Evolutionary conservation across 2,888 invertebrate species (phyloP).

Genomic region (Liopterus haemorrhoidalis): DNA sequence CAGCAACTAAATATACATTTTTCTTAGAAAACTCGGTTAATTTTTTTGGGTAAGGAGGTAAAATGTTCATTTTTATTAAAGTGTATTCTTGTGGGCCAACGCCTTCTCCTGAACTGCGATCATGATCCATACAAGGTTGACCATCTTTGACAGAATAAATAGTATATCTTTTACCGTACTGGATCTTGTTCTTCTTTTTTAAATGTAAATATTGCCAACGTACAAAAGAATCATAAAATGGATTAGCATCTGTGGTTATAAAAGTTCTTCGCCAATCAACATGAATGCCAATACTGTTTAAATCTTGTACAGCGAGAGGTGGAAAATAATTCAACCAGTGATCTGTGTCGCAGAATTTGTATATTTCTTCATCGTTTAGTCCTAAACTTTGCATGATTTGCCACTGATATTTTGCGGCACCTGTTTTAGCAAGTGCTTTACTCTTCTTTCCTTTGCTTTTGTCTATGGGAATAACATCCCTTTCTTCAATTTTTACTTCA

Average conservation of each 20-base stretch:
- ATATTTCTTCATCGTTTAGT: constrained; percentile 84
- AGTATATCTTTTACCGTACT: constrained; percentile 95
- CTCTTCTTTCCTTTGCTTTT: constrained; percentile 93
- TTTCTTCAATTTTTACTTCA: constrained; percentile 48
- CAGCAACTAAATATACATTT: constrained; percentile 83
- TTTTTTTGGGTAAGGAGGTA: constrained; percentile 65
- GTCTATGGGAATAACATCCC: constrained; percentile 65
- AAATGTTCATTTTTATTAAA: constrained; percentile 84
- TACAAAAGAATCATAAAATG: constrained; percentile 96
- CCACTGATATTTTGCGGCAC: constrained; percentile 91
- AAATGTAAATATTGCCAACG: constrained; percentile 92
- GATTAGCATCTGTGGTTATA: constrained; percentile 96
- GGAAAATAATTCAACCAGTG: constrained; percentile 99
- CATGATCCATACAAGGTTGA: constrained; percentile 99
- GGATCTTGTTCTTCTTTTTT: constrained; percentile 79
- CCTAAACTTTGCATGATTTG: constrained; percentile 96
- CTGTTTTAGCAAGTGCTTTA: constrained; percentile 90
- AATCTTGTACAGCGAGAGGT: constrained; percentile 77
- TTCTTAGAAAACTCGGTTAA: constrained; percentile 54
- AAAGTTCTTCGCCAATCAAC: constrained; percentile 98
- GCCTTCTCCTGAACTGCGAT: constrained; percentile 91
- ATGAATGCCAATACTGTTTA: constrained; percentile 84
- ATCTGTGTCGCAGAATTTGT: constrained; percentile 79
- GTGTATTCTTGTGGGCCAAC: constrained; percentile 98
- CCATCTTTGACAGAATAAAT: constrained; percentile 94